Evolutionary conservation across 1,140 invertebrate species (phyloP), one percentile per base, ranked within the genome.

Genomic region (Microplitis demolitor): DNA sequence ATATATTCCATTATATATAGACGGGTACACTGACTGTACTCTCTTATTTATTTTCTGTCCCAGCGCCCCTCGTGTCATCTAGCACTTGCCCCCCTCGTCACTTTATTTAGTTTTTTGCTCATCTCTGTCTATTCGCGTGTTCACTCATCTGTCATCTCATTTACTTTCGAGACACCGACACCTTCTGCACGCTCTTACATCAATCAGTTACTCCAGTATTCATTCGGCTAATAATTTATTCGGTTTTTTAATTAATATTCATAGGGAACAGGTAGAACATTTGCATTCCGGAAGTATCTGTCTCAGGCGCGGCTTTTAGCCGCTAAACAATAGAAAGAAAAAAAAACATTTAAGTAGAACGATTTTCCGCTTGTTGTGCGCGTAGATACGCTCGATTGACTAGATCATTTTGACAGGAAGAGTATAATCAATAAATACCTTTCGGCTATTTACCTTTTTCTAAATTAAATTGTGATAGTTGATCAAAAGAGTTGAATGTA

Each of bases 51-150:
- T 45, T 45, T 66, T 62, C 50, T 31, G 24, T 51, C 33, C 14
- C 37, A 54, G 16, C 56, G 13, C 24, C 50, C 34, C 2, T 35
- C 60, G 60, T 56, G 33, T 39, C 56, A 33, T 68, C 34, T 14
- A 66, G 64, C 58, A 60, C 69, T 63, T 73, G 73, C 71, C 71
- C 62, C 72, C 73, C 70, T 66, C 39, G 69, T 54, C 74, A 75
- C 74, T 76, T 75, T 78, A 76, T 73, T 80, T 74, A 79, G 73
- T 76, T 73, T 45, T 69, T 77, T 76, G 78, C 76, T 74, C 60
- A 74, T n/a, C 51, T 68, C 31, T 50, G 45, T n/a, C n/a, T n/a
- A 14, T 54, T 54, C 45, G 14, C 66, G 24, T 16, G 24, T 14
- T 68, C 54, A 35, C 50, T 54, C n/a, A 50, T 54, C 31, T 58